A percentile compares a stretch with the other conserved stretches of the same genome.
Evolutionary conservation across 2,888 invertebrate species (phyloP).

Genomic region (Apodemia duryi): DNA sequence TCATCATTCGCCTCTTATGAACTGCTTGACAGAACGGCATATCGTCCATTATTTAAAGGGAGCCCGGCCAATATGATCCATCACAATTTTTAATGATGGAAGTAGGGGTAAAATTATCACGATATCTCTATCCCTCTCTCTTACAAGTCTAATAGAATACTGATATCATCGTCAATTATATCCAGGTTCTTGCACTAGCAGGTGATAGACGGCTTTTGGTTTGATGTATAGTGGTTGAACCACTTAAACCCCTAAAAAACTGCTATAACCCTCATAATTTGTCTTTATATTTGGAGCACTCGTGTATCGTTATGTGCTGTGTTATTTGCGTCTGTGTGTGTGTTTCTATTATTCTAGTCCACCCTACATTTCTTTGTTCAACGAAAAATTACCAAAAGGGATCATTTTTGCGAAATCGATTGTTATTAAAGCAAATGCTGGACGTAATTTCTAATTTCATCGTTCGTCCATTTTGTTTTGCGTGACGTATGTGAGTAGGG

Average conservation of each 20-base stretch:
- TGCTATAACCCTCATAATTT: background rate
- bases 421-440: constrained; percentile 28
- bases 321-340: too few species aligned
- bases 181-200: too few species aligned
- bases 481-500: constrained; percentile 11
- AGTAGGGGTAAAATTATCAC: too few species aligned
- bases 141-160: too few species aligned
- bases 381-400: constrained; percentile 28
- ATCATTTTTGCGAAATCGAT: constrained; percentile 30
- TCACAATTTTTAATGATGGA: too few species aligned
- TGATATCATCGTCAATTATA: too few species aligned
- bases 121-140: too few species aligned
- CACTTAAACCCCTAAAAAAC: background rate
- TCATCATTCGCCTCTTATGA: too few species aligned
- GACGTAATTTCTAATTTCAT: constrained; percentile 28
- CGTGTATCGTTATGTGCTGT: background rate
- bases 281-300: constrained; percentile 9
- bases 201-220: too few species aligned
- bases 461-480: constrained; percentile 23
- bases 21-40: too few species aligned
- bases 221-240: background rate
- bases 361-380: constrained; percentile 23
- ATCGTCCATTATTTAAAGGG: too few species aligned
- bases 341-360: constrained; percentile 1
- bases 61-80: too few species aligned